These are phyloP conservation scores for Trichosurus vulpecula DNA, from an alignment of 2,797 vertebrate species.

Conservation along the genomic window DNA sequence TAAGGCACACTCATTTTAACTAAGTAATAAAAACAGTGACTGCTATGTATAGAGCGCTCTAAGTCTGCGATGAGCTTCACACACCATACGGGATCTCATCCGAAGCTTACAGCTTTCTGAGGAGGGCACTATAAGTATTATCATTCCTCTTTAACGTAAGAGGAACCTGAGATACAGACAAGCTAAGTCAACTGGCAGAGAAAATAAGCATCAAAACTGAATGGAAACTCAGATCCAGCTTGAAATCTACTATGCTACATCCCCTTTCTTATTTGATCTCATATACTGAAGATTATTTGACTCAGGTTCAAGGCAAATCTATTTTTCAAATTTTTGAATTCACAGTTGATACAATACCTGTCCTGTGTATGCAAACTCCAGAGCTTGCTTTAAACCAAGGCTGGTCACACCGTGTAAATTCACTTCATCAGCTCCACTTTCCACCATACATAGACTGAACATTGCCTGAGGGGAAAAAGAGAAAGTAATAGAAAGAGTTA, in stretches of 20 bases:
- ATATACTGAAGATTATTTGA: not conserved
- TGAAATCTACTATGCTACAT: not conserved
- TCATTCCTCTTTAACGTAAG: not conserved
- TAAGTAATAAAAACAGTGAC: too few species aligned
- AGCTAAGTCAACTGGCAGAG: not conserved
- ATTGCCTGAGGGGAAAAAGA: conserved; percentile 89
- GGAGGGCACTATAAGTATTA: not conserved
- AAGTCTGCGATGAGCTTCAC: too few species aligned
- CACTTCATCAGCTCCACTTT: conserved; percentile 96
- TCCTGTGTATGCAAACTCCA: conserved; percentile 98
- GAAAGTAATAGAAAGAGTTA: conserved; percentile 55
- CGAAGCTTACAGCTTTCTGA: not conserved
- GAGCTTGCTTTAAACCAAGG: conserved; percentile 94
- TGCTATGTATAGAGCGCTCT: too few species aligned
- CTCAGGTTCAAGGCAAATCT: not conserved
- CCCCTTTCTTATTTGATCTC: not conserved
- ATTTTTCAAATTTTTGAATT: conserved; percentile 16
- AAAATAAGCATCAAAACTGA: not conserved
- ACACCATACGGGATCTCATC: not conserved
- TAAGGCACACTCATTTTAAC: too few species aligned
- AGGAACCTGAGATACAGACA: not conserved
- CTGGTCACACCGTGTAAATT: conserved; percentile 96
- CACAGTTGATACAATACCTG: conserved; percentile 89
- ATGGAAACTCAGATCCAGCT: not conserved
- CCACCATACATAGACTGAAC: conserved; percentile 99